Evolutionary conservation across 1,140 invertebrate species (phyloP).

Genomic region (Drosophila pandora): DNA sequence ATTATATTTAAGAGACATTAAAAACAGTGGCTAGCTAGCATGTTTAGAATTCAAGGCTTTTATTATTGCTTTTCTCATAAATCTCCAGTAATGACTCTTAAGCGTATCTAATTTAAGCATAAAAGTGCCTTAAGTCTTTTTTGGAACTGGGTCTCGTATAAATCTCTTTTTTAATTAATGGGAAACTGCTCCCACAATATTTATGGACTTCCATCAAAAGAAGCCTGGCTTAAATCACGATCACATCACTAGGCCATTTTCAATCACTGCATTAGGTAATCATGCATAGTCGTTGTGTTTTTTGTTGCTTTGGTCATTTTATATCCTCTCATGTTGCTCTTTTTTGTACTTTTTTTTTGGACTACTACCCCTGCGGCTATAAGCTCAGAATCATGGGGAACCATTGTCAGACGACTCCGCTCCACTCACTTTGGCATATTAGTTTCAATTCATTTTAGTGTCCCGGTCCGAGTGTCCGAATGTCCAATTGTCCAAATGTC

Average conservation of each 20-base stretch:
- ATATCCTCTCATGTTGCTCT: slow-evolving; percentile 59
- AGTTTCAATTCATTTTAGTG: slow-evolving; percentile 82
- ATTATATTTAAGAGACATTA: neutral
- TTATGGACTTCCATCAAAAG: slow-evolving; percentile 8
- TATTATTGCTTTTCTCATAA: neutral
- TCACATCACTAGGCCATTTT: slow-evolving; percentile 38
- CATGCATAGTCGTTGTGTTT: slow-evolving; percentile 29
- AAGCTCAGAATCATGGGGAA: slow-evolving; percentile 66
- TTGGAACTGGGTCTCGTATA: slow-evolving; percentile 1
- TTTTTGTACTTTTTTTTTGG: slow-evolving; percentile 12
- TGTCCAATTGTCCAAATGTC: slow-evolving; percentile 35
- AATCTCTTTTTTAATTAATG: slow-evolving; percentile 23
- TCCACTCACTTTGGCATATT: slow-evolving; percentile 81
- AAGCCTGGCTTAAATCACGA: slow-evolving; percentile 32
- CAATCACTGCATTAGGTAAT: slow-evolving; percentile 63
- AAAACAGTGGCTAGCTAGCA: neutral
- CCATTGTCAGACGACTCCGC: slow-evolving; percentile 63
- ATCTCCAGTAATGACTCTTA: neutral
- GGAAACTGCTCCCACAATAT: slow-evolving; percentile 9
- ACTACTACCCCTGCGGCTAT: slow-evolving; percentile 48
- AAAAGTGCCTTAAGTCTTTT: neutral
- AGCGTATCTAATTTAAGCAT: neutral
- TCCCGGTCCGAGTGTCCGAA: slow-evolving; percentile 41
- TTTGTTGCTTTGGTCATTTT: slow-evolving; percentile 41
- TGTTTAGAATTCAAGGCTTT: neutral